phyloP scores from a whole-genome alignment of 2,888 invertebrate species.

The Icerya purchasi region DNA sequence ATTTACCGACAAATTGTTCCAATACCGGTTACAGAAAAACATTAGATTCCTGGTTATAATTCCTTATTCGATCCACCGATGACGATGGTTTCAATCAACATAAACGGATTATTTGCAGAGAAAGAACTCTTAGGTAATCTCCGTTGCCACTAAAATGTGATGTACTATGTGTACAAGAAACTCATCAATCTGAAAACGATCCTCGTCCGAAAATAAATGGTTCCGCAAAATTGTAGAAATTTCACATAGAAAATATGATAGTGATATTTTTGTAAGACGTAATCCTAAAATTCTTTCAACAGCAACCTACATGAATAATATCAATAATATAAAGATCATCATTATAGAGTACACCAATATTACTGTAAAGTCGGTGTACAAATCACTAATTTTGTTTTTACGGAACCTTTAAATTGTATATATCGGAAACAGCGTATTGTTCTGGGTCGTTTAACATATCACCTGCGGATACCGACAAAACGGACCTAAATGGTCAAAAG shows the following conservation, averaged over 20 bases:
- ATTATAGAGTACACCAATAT: neutral
- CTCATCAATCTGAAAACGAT: neutral
- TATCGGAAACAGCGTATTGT: neutral
- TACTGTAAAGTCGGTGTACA: neutral
- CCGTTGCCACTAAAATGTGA: neutral
- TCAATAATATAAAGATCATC: neutral
- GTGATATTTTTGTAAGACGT: neutral
- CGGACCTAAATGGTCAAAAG: neutral
- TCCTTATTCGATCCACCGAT: neutral
- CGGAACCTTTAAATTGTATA: neutral
- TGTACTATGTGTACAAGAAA: neutral
- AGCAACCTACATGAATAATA: neutral
- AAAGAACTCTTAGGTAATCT: neutral
- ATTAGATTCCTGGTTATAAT: neutral
- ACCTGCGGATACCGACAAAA: neutral
- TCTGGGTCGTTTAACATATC: neutral
- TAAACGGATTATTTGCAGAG: neutral
- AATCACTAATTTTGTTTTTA: neutral
- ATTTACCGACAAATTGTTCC: neutral
- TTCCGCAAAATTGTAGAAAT: neutral
- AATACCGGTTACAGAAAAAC: neutral
- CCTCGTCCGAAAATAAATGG: neutral
- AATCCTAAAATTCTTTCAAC: neutral
- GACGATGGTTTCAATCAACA: neutral
- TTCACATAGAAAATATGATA: neutral